These are phyloP conservation scores for Automeris io DNA, from an alignment of 2,888 invertebrate genomes.

Conservation along the genomic window DNA sequence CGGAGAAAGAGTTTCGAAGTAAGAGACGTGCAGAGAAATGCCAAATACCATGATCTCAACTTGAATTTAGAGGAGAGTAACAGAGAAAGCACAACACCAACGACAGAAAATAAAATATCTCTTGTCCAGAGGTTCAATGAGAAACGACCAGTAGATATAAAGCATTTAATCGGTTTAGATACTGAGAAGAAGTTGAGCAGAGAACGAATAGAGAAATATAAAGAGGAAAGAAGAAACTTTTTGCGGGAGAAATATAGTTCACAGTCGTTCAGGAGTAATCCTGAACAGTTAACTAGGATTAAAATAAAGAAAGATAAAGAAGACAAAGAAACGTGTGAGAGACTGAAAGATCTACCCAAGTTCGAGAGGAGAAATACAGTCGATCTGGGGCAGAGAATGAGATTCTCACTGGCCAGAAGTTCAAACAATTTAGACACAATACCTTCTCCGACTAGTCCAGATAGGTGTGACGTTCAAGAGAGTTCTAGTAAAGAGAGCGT, in stretches of 20 bases:
- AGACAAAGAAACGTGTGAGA: constrained; percentile 38
- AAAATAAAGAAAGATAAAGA: constrained; percentile 53
- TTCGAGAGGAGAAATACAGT: constrained; percentile 70
- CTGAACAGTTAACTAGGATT: constrained; percentile 65
- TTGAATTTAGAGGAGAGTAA: constrained; percentile 50
- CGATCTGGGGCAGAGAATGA: constrained; percentile 62
- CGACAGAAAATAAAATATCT: constrained; percentile 79
- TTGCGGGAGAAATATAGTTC: constrained; percentile 91
- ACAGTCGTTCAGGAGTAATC: constrained; percentile 84
- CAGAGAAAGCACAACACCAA: constrained; percentile 71
- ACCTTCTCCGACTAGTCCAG: constrained; percentile 44
- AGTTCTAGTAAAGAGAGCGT: background rate
- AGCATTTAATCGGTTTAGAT: constrained; percentile 52
- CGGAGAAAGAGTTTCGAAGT: constrained; percentile 80
- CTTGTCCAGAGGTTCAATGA: constrained; percentile 71
- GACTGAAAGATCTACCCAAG: constrained; percentile 44
- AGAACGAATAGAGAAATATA: constrained; percentile 91
- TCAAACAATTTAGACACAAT: constrained; percentile 56
- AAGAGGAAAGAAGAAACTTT: constrained; percentile 91
- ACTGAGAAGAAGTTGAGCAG: constrained; percentile 81
- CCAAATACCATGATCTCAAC: constrained; percentile 70
- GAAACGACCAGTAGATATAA: constrained; percentile 43
- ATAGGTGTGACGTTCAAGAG: constrained; percentile 7
- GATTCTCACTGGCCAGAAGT: constrained; percentile 59
- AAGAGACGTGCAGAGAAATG: constrained; percentile 76